phyloP scores from a whole-genome alignment of 2,113 vertebrate genomes.

The Cinclus mexicanus region DNA sequence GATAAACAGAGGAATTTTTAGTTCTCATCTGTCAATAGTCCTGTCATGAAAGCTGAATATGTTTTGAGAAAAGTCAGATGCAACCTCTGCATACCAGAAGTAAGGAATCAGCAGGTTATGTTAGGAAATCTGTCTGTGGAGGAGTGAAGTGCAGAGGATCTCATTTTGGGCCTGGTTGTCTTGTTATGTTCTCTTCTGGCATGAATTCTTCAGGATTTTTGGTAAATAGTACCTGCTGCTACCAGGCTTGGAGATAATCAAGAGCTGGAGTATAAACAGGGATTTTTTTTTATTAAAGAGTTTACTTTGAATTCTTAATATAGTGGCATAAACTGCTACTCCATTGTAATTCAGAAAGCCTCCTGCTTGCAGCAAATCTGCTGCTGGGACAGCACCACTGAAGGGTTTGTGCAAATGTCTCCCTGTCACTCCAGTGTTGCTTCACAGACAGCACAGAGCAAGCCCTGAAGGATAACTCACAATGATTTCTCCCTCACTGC shows the following conservation, averaged over 20 bases:
- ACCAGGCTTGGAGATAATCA: not conserved
- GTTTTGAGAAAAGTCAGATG: not conserved
- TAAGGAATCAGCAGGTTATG: not conserved
- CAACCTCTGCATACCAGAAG: not conserved
- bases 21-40: not conserved
- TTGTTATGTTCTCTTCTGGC: not conserved
- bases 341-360: not conserved
- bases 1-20: not conserved
- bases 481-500: not conserved
- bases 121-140: not conserved
- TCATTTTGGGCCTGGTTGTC: not conserved
- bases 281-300: not conserved
- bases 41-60: not conserved
- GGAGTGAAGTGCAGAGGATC: not conserved
- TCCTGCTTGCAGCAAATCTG: slow-evolving; percentile 20
- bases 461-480: slow-evolving; percentile 1
- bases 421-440: not conserved
- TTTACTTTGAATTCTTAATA: slow-evolving; percentile 45
- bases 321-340: slow-evolving; percentile 6
- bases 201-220: slow-evolving; percentile 14
- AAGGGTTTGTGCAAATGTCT: not conserved
- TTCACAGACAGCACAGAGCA: not conserved
- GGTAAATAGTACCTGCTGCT: slow-evolving; percentile 52
- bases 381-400: not conserved
- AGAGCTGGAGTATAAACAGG: not conserved